Percentiles rank a stretch among this genome's conserved stretches.
These are phyloP conservation scores for Callaeas wilsoni DNA, from an alignment of 2,113 vertebrate species.

Conservation along the genomic window DNA sequence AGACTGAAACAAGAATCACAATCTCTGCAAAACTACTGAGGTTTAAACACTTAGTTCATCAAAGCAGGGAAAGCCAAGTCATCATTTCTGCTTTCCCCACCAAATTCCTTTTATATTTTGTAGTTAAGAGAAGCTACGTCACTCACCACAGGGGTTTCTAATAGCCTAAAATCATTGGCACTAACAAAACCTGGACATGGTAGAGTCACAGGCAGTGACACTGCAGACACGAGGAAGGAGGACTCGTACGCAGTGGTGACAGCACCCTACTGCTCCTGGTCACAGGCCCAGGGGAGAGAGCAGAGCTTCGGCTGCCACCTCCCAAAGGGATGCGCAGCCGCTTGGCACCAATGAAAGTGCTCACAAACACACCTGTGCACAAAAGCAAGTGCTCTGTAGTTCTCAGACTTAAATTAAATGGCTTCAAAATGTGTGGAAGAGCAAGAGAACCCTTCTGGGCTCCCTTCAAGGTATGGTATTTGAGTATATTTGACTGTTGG, in stretches of 20 bases:
- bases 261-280: not conserved
- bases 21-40: not conserved
- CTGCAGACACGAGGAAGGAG: not conserved
- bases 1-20: constrained; percentile 22
- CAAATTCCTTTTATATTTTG: constrained; percentile 41
- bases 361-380: not conserved
- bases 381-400: not conserved
- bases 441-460: not conserved
- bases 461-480: not conserved
- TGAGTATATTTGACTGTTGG: not conserved
- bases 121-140: not conserved
- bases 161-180: not conserved
- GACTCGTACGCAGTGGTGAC: not conserved
- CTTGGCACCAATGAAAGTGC: fast-evolving
- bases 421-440: not conserved
- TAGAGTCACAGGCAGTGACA: not conserved
- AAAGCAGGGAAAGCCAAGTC: not conserved
- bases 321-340: not conserved
- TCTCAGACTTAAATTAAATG: not conserved
- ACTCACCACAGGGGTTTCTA: not conserved
- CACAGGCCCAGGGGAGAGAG: not conserved
- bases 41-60: not conserved
- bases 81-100: constrained; percentile 13
- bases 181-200: not conserved
- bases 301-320: not conserved